These are phyloP conservation scores for Brachionus rubens DNA, from an alignment of 1,140 invertebrate species.

Conservation along the genomic window DNA sequence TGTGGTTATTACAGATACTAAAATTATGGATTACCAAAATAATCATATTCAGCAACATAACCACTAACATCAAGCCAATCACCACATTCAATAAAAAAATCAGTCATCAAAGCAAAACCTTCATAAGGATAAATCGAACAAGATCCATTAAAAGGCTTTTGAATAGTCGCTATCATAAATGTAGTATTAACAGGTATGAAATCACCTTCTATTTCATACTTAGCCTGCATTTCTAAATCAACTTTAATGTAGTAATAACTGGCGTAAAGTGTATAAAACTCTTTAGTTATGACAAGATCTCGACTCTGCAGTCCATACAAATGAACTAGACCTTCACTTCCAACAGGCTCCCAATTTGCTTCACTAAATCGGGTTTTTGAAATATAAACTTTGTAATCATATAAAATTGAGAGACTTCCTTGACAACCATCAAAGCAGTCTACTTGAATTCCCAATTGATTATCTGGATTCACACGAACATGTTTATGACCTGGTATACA, in stretches of 20 bases:
- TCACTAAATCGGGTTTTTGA: neutral
- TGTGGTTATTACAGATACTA: too few species aligned
- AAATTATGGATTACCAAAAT: neutral
- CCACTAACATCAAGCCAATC: slow-evolving; percentile 16
- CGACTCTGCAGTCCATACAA: neutral
- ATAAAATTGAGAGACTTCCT: neutral
- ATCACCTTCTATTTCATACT: slow-evolving; percentile 3
- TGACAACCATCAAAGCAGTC: slow-evolving; percentile 20
- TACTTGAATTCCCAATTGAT: neutral
- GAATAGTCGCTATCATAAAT: neutral
- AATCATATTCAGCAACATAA: neutral
- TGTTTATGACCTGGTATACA: neutral
- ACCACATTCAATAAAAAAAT: neutral
- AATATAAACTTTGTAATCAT: neutral
- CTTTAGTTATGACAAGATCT: slow-evolving; percentile 20
- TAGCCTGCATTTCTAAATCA: neutral
- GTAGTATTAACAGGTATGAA: slow-evolving; percentile 4
- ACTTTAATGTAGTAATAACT: slow-evolving; percentile 15
- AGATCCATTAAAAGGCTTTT: neutral
- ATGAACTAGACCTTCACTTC: neutral
- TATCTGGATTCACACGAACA: neutral
- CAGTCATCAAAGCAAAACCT: slow-evolving; percentile 13
- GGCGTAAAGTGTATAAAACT: neutral
- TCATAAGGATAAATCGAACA: neutral
- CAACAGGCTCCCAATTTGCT: too few species aligned